These are phyloP conservation scores for Gobiocypris rarus DNA, from an alignment of 2,113 vertebrate species.

Conservation along the genomic window DNA sequence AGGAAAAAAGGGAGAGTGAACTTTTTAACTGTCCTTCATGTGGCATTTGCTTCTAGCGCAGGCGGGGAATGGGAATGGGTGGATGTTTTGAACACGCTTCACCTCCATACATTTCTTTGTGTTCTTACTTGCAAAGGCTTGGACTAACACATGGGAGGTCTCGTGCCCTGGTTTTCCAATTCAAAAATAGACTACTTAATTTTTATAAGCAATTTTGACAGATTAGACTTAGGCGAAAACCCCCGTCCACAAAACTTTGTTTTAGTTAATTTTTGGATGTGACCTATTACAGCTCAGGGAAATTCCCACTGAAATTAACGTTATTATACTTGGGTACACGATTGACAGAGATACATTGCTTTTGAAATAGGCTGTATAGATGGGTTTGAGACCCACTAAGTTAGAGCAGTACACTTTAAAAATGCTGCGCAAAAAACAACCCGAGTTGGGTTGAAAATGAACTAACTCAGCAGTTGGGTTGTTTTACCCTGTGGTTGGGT, in stretches of 20 bases:
- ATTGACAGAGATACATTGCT: not conserved
- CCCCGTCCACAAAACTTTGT: not conserved
- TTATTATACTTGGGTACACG: no score
- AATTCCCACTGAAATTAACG: no score
- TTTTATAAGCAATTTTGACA: not conserved
- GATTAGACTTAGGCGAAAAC: not conserved
- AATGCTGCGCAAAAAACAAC: no score
- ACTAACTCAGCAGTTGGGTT: no score
- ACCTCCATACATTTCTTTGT: not conserved
- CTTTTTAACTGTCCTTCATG: not conserved
- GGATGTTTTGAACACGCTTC: not conserved
- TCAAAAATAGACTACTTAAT: not conserved
- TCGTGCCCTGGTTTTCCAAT: not conserved
- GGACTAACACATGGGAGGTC: not conserved
- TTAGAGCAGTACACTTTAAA: no score
- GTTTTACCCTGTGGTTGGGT: no score
- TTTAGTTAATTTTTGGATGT: not conserved
- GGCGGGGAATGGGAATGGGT: not conserved
- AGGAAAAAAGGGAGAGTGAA: not conserved
- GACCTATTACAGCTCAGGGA: not conserved
- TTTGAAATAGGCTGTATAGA: constrained; percentile 63
- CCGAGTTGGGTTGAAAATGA: no score
- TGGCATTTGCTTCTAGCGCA: not conserved
- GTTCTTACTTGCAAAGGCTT: not conserved
- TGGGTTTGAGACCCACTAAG: constrained; percentile 62